These are phyloP conservation scores for Rhodophaea formosa DNA, from an alignment of 2,888 invertebrate genomes.

Conservation along the genomic window DNA sequence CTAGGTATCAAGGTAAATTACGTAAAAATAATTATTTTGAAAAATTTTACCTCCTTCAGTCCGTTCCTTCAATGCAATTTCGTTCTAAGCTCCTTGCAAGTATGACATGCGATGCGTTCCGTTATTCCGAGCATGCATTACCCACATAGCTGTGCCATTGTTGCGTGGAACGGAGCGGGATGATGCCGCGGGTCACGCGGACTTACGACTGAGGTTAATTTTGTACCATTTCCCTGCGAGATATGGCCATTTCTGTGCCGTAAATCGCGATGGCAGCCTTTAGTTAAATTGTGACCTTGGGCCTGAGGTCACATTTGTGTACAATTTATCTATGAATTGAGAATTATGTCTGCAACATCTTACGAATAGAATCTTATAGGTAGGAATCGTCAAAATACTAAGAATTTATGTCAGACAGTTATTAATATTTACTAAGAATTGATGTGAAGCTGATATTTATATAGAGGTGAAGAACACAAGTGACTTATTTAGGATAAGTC, in stretches of 20 bases:
- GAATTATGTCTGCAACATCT: background rate
- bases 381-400: no score
- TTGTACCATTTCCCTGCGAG: conserved; percentile 1
- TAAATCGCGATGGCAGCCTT: background rate
- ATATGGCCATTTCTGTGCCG: background rate
- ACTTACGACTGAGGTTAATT: conserved; percentile 5
- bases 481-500: no score
- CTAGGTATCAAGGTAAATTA: no score
- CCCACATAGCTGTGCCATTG: conserved; percentile 21
- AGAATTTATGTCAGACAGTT: no score
- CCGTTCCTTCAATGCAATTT: background rate
- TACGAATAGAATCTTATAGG: background rate
- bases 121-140: conserved; percentile 21
- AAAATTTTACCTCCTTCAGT: no score
- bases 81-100: conserved; percentile 1
- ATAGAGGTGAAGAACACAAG: no score
- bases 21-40: no score
- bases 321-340: background rate
- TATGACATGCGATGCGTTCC: conserved; percentile 20
- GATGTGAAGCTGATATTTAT: no score
- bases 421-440: no score
- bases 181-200: conserved; percentile 8
- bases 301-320: background rate
- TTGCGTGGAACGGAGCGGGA: conserved; percentile 18
- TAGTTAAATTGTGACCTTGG: background rate